These are phyloP conservation scores for Cheilosia scutellata DNA, from an alignment of 2,888 invertebrate species.

Conservation along the genomic window DNA sequence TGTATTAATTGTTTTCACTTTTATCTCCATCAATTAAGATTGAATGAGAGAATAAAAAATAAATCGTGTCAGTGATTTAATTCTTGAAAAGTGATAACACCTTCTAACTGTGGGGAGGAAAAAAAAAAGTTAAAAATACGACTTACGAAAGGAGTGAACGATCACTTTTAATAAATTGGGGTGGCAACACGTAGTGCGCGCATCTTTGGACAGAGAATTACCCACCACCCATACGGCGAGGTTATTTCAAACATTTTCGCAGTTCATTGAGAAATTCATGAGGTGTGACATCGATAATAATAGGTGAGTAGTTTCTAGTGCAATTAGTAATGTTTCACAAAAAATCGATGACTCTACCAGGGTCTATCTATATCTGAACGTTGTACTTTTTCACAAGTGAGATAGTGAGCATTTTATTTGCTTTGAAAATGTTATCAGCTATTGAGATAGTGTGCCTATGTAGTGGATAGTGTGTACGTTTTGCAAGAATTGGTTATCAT, in stretches of 20 bases:
- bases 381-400: slow-evolving; percentile 19
- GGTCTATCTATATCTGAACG: slow-evolving; percentile 15
- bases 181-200: slow-evolving; percentile 40
- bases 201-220: slow-evolving; percentile 20
- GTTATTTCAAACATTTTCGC: slow-evolving; percentile 45
- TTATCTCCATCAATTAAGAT: slow-evolving; percentile 36
- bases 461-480: neutral
- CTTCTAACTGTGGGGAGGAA: slow-evolving; percentile 1
- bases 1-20: slow-evolving; percentile 44
- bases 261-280: slow-evolving; percentile 66
- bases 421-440: slow-evolving; percentile 20
- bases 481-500: neutral
- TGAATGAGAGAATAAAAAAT: slow-evolving; percentile 16
- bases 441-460: neutral
- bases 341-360: neutral
- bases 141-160: slow-evolving; percentile 13
- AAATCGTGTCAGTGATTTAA: slow-evolving; percentile 40
- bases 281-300: slow-evolving; percentile 74
- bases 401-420: slow-evolving; percentile 5
- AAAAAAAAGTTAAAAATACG: slow-evolving; percentile 5
- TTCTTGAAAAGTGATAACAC: slow-evolving; percentile 20
- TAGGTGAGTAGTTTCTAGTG: slow-evolving; percentile 56
- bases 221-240: slow-evolving; percentile 8
- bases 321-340: slow-evolving; percentile 37
- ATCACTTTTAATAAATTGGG: slow-evolving; percentile 9